Base-by-base conservation (phyloP, 2,888 invertebrate species). In the Flexamia atlantica region DNA sequence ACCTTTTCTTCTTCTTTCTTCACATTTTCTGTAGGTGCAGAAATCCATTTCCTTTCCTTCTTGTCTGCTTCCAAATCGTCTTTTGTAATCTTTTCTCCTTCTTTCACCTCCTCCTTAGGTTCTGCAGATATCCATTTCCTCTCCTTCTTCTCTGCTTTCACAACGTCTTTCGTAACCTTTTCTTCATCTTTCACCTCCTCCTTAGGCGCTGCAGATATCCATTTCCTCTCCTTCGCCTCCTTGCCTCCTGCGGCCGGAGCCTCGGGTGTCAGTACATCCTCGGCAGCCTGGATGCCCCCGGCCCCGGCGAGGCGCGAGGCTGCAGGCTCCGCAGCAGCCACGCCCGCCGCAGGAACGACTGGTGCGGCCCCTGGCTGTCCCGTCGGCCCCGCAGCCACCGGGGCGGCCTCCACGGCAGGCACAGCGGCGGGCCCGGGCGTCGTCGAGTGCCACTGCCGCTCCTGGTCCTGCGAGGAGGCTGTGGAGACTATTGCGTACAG, bases 201-300 rank as follows among this genome's bases (percentile, higher is more conserved):
- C 14, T 36, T 46, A 3, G 46, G 28, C 9, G 30, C 42, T 42
- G 30, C 36, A 36, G 30, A 40, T 14, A 50, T 20, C 53, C 46
- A 46, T 42, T 53, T 42, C n/a, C 76, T 42, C 30, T 46, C 53
- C 2, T 30, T 76, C 36, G 5, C 12, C 32, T 72, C 9, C 76
- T 76, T 76, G 23, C 64, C 68, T 42, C 64, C 46, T 32, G 70
- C 81, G 32, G 82, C 84, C 14, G 85, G 84, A 20, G 85, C 85
- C 36, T 85, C 84, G 12, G 85, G 85, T 14, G 86, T 85, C 40
- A 84, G 85, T 20, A 64, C 72, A 46, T 70, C 72, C 25, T 86
- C 85, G 46, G 85, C 87, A 17, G 85, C 87, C 23, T 86, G 84
- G 53, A 85, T 84, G 80, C 85, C 87, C 32, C 83, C 85, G 46